Conservation (phyloP, 2,113 vertebrate species). For the Laticauda colubrina region DNA sequence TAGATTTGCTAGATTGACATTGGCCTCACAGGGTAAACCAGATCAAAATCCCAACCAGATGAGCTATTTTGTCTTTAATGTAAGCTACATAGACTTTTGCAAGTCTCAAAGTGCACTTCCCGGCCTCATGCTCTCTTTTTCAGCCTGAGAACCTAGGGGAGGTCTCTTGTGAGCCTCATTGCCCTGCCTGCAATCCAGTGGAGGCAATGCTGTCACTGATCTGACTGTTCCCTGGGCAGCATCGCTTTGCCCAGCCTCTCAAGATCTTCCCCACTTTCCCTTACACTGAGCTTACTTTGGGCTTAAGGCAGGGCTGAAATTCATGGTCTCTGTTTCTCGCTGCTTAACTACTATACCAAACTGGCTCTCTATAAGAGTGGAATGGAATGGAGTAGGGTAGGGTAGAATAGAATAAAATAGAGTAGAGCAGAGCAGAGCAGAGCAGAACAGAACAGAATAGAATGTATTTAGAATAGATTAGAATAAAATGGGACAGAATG, state of each 20-base stretch:
- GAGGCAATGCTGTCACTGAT: neutral
- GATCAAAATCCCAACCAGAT: too few relatives aligned
- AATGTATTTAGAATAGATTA: too few relatives aligned
- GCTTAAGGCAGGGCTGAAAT: neutral
- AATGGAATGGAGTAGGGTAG: too few relatives aligned
- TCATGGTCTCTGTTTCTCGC: neutral
- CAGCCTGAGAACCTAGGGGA: neutral
- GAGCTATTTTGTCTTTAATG: too few relatives aligned
- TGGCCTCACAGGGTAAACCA: too few relatives aligned
- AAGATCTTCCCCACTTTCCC: neutral
- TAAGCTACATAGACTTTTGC: neutral
- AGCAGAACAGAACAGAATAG: too few relatives aligned
- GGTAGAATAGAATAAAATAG: too few relatives aligned
- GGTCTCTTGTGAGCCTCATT: neutral
- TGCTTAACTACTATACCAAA: neutral
- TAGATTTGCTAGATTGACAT: neutral
- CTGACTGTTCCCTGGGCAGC: neutral
- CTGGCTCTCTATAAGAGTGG: neutral
- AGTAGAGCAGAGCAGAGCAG: fast-evolving
- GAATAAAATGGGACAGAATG: too few relatives aligned
- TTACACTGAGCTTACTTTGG: neutral
- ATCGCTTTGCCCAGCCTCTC: neutral
- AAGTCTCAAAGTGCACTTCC: neutral
- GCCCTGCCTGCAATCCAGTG: neutral
- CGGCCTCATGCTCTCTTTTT: neutral